Conservation (phyloP, 2,888 invertebrate genomes). For the Teleogryllus oceanicus region DNA sequence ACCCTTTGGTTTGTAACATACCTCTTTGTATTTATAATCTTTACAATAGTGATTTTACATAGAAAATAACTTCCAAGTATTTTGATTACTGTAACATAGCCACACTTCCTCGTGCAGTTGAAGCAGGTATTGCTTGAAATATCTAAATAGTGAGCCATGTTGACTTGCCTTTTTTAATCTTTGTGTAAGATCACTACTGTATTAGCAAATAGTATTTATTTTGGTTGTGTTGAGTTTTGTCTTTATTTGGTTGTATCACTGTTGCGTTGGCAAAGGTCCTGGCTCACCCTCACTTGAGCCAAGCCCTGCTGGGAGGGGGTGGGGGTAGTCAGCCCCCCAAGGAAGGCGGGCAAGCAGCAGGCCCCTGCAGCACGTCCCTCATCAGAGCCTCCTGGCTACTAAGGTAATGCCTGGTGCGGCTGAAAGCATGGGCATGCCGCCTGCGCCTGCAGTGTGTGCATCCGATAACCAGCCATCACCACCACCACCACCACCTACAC, state of each 20-base stretch:
- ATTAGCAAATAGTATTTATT: not conserved
- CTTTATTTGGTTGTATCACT: slow-evolving; percentile 30
- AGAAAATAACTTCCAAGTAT: too few species aligned
- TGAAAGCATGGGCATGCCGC: slow-evolving; percentile 36
- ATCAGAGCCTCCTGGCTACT: slow-evolving; percentile 90
- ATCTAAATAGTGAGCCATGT: too few species aligned
- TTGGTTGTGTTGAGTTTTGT: slow-evolving; percentile 25
- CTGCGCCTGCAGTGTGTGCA: slow-evolving; percentile 32
- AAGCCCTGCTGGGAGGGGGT: slow-evolving; percentile 52
- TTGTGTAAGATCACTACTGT: not conserved
- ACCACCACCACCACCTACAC: slow-evolving; percentile 27
- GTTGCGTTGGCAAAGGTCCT: slow-evolving; percentile 49
- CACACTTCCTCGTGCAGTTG: too few species aligned
- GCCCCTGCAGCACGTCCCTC: slow-evolving; percentile 61
- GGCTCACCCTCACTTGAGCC: slow-evolving; percentile 61
- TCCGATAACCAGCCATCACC: slow-evolving; percentile 29
- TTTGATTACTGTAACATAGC: too few species aligned
- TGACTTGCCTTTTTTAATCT: not conserved
- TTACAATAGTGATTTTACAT: too few species aligned
- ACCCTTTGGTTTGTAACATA: too few species aligned
- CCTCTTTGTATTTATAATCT: too few species aligned
- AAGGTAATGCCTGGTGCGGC: slow-evolving; percentile 67
- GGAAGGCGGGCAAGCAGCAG: slow-evolving; percentile 26
- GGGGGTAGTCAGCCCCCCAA: slow-evolving; percentile 26
- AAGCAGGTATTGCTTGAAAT: not conserved